Evolutionary conservation across 2,888 invertebrate genomes (phyloP).

Genomic region (Lepidocyrtinus sp.): DNA sequence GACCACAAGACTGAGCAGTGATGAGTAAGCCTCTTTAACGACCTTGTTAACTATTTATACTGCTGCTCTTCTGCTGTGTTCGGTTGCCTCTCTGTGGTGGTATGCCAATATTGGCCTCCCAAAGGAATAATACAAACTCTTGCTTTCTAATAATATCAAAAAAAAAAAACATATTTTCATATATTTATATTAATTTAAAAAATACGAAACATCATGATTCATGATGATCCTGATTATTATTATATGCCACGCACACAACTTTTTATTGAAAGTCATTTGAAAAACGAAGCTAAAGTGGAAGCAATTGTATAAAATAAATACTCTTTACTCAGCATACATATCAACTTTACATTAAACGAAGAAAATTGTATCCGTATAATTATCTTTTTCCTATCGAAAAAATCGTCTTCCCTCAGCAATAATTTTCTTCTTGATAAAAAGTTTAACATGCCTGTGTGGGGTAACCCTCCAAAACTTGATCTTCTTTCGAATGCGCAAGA

Average conservation of each 20-base stretch:
- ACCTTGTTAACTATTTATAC: slow-evolving; percentile 2
- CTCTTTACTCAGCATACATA: neutral
- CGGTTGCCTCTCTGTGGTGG: neutral
- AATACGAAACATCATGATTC: neutral
- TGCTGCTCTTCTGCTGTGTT: slow-evolving; percentile 6
- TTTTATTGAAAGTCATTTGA: slow-evolving; percentile 7
- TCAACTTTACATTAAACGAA: neutral
- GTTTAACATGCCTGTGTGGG: no score
- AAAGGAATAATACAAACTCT: neutral
- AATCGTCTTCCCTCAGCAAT: no score
- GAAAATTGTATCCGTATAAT: neutral
- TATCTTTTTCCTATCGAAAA: neutral
- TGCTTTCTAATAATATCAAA: slow-evolving; percentile 6
- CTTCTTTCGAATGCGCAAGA: no score
- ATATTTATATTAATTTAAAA: neutral
- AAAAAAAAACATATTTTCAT: neutral
- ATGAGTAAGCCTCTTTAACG: slow-evolving; percentile 10
- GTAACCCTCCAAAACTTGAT: no score
- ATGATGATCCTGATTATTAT: slow-evolving; percentile 1
- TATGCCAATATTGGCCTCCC: neutral
- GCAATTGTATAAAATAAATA: neutral
- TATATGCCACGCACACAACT: slow-evolving; percentile 13
- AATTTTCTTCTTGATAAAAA: no score
- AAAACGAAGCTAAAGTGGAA: slow-evolving; percentile 7
- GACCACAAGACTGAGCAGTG: neutral